Evolutionary conservation across 2,888 invertebrate genomes (phyloP).

Genomic region (Himalopsyche tibetana): DNA sequence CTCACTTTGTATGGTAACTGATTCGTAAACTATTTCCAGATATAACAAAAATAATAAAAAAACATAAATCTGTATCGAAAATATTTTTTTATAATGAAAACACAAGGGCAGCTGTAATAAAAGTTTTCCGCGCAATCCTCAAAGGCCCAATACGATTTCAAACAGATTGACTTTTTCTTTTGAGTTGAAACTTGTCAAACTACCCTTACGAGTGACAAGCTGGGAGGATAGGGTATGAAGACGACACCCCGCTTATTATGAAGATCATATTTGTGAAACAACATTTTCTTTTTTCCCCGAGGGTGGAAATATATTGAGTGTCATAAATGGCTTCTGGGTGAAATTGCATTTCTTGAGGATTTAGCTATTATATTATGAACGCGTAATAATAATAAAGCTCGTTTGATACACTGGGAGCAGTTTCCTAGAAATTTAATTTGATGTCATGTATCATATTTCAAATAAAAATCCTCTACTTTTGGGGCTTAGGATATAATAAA

Average conservation of each 20-base stretch:
- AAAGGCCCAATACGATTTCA: constrained; percentile 29
- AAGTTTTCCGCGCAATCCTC: not conserved
- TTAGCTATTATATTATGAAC: constrained; percentile 1
- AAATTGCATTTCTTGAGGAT: constrained; percentile 58
- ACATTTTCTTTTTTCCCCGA: constrained; percentile 57
- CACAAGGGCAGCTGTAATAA: not conserved
- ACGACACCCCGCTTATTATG: constrained; percentile 50
- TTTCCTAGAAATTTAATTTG: constrained; percentile 17
- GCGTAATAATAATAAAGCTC: constrained; percentile 3
- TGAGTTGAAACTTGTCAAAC: constrained; percentile 37
- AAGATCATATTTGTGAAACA: constrained; percentile 61
- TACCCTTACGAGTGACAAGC: constrained; percentile 24
- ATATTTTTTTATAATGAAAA: not conserved
- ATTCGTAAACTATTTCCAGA: too few relatives aligned
- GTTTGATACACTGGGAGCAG: not conserved
- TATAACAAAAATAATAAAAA: too few relatives aligned
- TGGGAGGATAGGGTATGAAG: not conserved
- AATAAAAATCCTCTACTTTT: not conserved
- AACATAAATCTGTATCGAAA: too few relatives aligned
- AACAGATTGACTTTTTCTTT: constrained; percentile 28
- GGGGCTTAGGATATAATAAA: too few relatives aligned
- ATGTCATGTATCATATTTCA: not conserved
- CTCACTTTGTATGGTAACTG: too few relatives aligned
- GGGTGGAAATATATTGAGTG: constrained; percentile 56
- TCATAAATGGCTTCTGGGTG: constrained; percentile 57